These are phyloP conservation scores for Phataginus tricuspis DNA, from an alignment of 2,797 vertebrate species.

Conservation along the genomic window DNA sequence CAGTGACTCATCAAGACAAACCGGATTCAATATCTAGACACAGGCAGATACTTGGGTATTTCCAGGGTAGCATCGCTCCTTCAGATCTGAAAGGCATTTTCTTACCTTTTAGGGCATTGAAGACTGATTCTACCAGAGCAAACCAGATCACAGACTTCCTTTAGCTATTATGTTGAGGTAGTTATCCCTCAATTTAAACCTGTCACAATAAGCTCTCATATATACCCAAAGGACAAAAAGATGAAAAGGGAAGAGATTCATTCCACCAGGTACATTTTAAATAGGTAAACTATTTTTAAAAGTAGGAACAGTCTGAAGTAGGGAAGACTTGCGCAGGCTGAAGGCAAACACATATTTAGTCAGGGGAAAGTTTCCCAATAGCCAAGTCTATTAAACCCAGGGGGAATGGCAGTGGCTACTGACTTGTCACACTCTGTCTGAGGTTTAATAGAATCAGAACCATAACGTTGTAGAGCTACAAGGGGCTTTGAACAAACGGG, in stretches of 20 bases:
- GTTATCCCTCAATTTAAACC: not conserved
- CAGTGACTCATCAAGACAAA: conserved; percentile 51
- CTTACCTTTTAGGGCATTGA: not conserved
- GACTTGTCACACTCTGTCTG: not conserved
- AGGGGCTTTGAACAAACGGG: not conserved
- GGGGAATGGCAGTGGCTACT: not conserved
- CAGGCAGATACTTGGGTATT: not conserved
- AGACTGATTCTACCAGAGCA: too few relatives aligned
- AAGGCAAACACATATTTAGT: not conserved
- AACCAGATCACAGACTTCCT: not conserved
- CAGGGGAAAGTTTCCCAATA: not conserved
- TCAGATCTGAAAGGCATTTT: not conserved
- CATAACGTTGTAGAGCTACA: not conserved
- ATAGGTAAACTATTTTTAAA: not conserved
- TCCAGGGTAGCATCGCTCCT: not conserved
- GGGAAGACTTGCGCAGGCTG: not conserved
- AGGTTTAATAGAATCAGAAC: not conserved
- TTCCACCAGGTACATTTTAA: not conserved
- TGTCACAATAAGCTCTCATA: not conserved
- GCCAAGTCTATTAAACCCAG: not conserved
- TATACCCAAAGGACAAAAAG: not conserved
- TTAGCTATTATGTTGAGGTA: not conserved
- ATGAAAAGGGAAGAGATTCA: not conserved
- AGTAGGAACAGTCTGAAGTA: not conserved
- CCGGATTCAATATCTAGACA: not conserved